These are phyloP conservation scores for Schizaphis graminum DNA, from an alignment of 2,888 invertebrate species.

Conservation along the genomic window DNA sequence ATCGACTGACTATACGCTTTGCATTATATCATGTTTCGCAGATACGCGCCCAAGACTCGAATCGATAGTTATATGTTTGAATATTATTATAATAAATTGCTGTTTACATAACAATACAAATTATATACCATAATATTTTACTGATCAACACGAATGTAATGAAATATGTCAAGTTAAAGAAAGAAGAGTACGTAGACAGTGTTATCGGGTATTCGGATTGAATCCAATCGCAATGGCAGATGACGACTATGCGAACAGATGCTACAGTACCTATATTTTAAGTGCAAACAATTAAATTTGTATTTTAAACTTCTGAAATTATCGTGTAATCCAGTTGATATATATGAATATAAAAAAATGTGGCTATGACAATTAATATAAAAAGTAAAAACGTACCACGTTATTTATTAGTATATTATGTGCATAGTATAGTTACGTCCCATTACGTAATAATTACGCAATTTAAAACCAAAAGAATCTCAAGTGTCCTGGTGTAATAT, in stretches of 20 bases:
- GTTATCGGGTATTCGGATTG: not conserved
- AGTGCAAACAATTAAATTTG: not conserved
- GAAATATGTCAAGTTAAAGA: not conserved
- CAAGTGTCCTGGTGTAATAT: not conserved
- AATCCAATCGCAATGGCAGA: not conserved
- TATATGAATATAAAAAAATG: not conserved
- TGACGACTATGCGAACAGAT: not conserved
- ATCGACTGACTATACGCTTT: not conserved
- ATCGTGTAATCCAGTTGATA: not conserved
- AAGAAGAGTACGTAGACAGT: not conserved
- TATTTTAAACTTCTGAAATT: not conserved
- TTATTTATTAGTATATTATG: not conserved
- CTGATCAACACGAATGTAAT: not conserved
- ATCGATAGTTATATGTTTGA: not conserved
- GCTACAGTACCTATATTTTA: not conserved
- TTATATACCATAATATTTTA: not conserved
- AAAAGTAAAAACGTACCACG: not conserved
- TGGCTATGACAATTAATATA: not conserved
- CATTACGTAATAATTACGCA: not conserved
- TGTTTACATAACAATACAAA: not conserved
- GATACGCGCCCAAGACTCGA: not conserved
- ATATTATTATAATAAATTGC: not conserved
- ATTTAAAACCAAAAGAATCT: not conserved
- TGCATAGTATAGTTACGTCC: not conserved
- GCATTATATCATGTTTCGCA: not conserved